Conservation (phyloP, 2,888 invertebrate species). For the Meteorus colon region DNA sequence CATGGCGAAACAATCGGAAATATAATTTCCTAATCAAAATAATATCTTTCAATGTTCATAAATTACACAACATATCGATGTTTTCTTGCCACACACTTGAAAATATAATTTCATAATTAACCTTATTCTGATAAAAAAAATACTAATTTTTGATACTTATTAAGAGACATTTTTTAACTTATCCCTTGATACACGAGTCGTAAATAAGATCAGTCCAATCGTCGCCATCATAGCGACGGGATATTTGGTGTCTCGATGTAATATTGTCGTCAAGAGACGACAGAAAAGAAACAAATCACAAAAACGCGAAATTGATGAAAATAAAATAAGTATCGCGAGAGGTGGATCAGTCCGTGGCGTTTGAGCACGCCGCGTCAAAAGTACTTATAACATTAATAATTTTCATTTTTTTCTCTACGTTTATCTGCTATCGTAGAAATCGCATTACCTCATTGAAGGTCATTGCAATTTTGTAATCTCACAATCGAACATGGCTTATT, state of each 20-base stretch:
- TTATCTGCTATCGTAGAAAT: slow-evolving; percentile 12
- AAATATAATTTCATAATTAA: not conserved
- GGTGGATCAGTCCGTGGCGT: slow-evolving; percentile 34
- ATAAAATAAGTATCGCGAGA: slow-evolving; percentile 9
- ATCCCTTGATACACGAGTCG: not conserved
- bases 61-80: not conserved
- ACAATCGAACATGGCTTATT: slow-evolving; percentile 85
- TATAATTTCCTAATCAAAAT: slow-evolving; percentile 2
- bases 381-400: slow-evolving; percentile 55
- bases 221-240: slow-evolving; percentile 84
- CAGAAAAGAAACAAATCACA: slow-evolving; percentile 80
- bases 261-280: slow-evolving; percentile 79
- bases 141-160: not conserved
- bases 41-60: not conserved
- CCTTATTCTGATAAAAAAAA: not conserved
- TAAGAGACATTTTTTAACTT: not conserved
- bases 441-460: slow-evolving; percentile 59
- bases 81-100: not conserved
- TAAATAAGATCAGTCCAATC: slow-evolving; percentile 60
- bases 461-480: slow-evolving; percentile 58
- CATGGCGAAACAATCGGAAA: not conserved
- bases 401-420: slow-evolving; percentile 8
- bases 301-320: slow-evolving; percentile 60
- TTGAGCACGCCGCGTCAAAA: slow-evolving; percentile 44
- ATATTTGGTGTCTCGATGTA: slow-evolving; percentile 59